A percentile compares a stretch with the other conserved stretches of the same genome.
phyloP scores from a whole-genome alignment of 2,113 vertebrate species.

The Muntiacus reevesi region DNA sequence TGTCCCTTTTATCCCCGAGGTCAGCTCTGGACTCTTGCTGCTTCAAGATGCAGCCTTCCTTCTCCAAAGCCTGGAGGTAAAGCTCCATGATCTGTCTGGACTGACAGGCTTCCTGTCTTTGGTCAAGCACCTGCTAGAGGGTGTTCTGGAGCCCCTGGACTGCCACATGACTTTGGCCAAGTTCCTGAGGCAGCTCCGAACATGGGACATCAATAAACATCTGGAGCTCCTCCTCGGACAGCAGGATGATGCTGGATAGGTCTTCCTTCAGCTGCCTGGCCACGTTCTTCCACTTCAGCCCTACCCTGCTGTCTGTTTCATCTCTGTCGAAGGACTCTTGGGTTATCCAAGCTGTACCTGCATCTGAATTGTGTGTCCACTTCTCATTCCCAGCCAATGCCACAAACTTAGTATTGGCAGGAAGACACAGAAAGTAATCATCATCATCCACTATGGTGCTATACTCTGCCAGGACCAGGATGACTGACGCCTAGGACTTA shows the following conservation, averaged over 20 bases:
- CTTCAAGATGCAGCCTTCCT: slow-evolving; percentile 72
- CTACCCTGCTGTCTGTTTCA: slow-evolving; percentile 66
- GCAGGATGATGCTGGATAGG: slow-evolving; percentile 88
- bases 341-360: slow-evolving; percentile 85
- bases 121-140: not conserved
- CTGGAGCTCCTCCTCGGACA: slow-evolving; percentile 93
- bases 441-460: slow-evolving; percentile 94
- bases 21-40: slow-evolving; percentile 67
- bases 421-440: slow-evolving; percentile 91
- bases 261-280: slow-evolving; percentile 88
- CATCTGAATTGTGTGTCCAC: slow-evolving; percentile 87
- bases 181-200: slow-evolving; percentile 84
- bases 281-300: slow-evolving; percentile 82
- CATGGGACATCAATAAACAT: slow-evolving; percentile 85
- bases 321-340: slow-evolving; percentile 77
- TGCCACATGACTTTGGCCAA: slow-evolving; percentile 80
- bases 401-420: slow-evolving; percentile 71
- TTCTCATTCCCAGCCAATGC: slow-evolving; percentile 84
- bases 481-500: slow-evolving; percentile 73
- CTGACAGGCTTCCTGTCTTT: slow-evolving; percentile 86
- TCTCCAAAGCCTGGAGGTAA: slow-evolving; percentile 87
- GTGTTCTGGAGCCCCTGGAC: not conserved
- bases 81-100: slow-evolving; percentile 91
- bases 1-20: slow-evolving; percentile 74
- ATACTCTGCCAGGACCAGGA: slow-evolving; percentile 92